A percentile compares a stretch with the other conserved stretches of the same genome.
Evolutionary conservation across 2,797 vertebrate genomes (phyloP).

Genomic region (Myotis planiceps): DNA sequence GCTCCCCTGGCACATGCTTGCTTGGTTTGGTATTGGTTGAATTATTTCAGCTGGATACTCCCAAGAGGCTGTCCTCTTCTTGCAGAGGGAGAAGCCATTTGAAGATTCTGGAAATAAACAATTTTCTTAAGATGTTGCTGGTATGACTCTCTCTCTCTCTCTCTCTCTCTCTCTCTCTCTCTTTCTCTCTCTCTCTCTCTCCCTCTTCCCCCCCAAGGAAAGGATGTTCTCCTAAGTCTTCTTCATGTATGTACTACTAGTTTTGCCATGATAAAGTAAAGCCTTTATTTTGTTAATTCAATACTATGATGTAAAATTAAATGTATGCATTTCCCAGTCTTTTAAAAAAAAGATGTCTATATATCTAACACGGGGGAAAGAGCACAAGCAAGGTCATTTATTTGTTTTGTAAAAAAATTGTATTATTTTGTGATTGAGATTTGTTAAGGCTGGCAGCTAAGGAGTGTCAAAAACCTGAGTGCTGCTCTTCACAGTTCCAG

Average conservation of each 20-base stretch:
- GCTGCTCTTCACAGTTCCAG: background rate
- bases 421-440: background rate
- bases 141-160: background rate
- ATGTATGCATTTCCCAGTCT: background rate
- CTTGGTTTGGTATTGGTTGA: conserved; percentile 30
- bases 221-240: conserved; percentile 58
- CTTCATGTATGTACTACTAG: conserved; percentile 64
- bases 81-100: background rate
- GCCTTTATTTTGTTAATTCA: conserved; percentile 42
- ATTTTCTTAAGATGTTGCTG: background rate
- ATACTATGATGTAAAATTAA: background rate
- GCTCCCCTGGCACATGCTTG: background rate
- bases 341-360: background rate
- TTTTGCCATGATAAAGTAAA: conserved; percentile 48
- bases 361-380: background rate
- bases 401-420: background rate
- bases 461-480: background rate
- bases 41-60: conserved; percentile 28
- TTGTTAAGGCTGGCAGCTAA: background rate
- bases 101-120: conserved; percentile 21
- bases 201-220: background rate
- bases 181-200: background rate
- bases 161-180: background rate
- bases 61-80: background rate
- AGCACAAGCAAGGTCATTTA: background rate